Conservation (phyloP, 2,888 invertebrate genomes). For the Agriotes lineatus region DNA sequence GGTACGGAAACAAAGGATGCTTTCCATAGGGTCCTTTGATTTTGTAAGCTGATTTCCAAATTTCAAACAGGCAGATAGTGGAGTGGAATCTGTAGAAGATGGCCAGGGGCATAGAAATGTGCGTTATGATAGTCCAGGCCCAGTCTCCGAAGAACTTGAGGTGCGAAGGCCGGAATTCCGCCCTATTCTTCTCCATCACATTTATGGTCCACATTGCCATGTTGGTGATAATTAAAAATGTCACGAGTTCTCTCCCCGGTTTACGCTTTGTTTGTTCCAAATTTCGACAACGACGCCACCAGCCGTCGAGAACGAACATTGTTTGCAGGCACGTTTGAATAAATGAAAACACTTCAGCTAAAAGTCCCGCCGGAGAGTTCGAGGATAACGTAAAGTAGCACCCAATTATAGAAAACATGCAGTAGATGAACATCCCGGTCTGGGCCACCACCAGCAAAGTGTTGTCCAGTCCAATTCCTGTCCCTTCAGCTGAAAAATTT, state of each 20-base stretch:
- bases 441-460: constrained; percentile 88
- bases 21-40: constrained; percentile 66
- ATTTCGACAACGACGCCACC: constrained; percentile 81
- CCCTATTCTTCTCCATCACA: constrained; percentile 85
- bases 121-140: constrained; percentile 93
- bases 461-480: constrained; percentile 76
- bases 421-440: constrained; percentile 89
- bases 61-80: constrained; percentile 91
- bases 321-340: constrained; percentile 86
- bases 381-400: constrained; percentile 72
- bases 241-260: constrained; percentile 87
- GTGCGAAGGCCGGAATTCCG: constrained; percentile 86
- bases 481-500: constrained; percentile 31
- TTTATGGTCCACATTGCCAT: constrained; percentile 91
- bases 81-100: constrained; percentile 94
- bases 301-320: constrained; percentile 80
- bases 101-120: constrained; percentile 89
- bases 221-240: constrained; percentile 83
- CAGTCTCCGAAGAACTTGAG: constrained; percentile 86
- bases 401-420: constrained; percentile 88
- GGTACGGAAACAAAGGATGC: constrained; percentile 33
- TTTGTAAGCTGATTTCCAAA: constrained; percentile 93
- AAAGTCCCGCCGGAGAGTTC: constrained; percentile 69
- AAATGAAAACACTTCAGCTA: constrained; percentile 80
- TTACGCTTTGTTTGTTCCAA: constrained; percentile 79